Evolutionary conservation across 2,888 invertebrate genomes (phyloP), one percentile per base, ranked within the genome.

Genomic region (Geotrupes spiniger): DNA sequence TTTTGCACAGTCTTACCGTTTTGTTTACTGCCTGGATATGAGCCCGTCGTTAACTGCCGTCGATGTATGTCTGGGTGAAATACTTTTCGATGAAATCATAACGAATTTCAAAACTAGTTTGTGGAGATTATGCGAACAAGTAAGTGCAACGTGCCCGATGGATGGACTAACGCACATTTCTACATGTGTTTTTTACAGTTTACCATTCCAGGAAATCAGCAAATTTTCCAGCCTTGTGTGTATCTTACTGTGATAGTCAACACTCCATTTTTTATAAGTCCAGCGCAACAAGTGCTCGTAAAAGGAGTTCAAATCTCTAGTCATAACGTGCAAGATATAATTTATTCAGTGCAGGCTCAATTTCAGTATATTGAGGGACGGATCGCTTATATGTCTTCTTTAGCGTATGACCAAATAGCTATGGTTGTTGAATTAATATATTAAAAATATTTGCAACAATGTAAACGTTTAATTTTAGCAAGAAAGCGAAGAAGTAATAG

Each of bases 201-300:
- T 70, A 72, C 74, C 42, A 75, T 87, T 56, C 87, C 87, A 58
- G 87, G 87, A 33, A 82, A 82, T 63, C 63, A 70, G 42, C 65
- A 78, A 39, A 63, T 78, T 42, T 81, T 86, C 68, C 74, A 78
- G 52, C 89, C 89, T 38, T 79, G 82, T 59, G 77, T 89, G 49
- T 86, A 82, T 71, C 76, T 87, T 38, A 86, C 87, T 53, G 83
- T 89, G 60, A 83, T 89, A 66, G 87, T 84, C 4, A 86, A 88
- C 70, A 85, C 85, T 9, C 87, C 89, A 42, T 85, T 87, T 71
- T 80, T 85, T 60, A 78, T 80, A 53, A 83, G 80, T 59, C 81
- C 82, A 17, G 82, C 83, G 14, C 86, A 87, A 67, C 84, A 87
- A 77, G 85, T 86, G 41, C 70, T 87, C 59, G 78, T 84, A 21